Evolutionary conservation across 2,113 vertebrate species (phyloP).

Genomic region (Opisthocomus hoazin): DNA sequence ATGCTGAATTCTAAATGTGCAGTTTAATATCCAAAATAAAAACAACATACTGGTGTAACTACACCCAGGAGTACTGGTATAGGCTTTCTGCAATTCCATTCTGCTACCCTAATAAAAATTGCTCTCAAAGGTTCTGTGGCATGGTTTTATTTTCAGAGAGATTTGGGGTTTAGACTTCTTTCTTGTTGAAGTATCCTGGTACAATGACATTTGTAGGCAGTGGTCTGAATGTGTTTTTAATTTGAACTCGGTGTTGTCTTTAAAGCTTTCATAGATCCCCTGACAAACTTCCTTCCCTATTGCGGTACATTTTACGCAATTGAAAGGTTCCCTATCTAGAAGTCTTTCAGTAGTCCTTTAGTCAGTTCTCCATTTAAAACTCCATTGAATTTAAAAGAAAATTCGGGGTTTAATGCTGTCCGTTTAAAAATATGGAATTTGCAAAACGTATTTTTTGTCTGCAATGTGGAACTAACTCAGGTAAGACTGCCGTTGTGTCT

Average conservation of each 20-base stretch:
- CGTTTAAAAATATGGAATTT: not conserved
- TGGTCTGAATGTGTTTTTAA: not conserved
- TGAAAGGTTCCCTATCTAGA: not conserved
- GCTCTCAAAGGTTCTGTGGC: slow-evolving; percentile 64
- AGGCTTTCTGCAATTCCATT: slow-evolving; percentile 71
- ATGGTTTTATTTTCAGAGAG: slow-evolving; percentile 53
- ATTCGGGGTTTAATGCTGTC: not conserved
- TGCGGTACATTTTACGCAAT: fast-evolving
- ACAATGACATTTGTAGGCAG: fast-evolving
- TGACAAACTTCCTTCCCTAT: not conserved
- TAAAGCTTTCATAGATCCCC: not conserved
- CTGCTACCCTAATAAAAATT: slow-evolving; percentile 76
- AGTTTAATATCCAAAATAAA: slow-evolving; percentile 32
- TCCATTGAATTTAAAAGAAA: not conserved
- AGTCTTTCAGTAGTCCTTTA: not conserved
- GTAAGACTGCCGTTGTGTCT: not conserved
- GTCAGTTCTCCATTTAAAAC: not conserved
- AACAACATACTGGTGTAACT: not conserved
- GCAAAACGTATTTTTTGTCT: not conserved
- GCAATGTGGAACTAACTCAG: fast-evolving
- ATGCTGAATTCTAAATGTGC: slow-evolving; percentile 35
- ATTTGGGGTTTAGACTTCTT: not conserved
- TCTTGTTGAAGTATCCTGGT: not conserved
- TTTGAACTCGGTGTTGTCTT: not conserved
- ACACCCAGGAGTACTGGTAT: slow-evolving; percentile 43